Conservation (phyloP, 2,113 vertebrate species). For the Dissostichus mawsoni region DNA sequence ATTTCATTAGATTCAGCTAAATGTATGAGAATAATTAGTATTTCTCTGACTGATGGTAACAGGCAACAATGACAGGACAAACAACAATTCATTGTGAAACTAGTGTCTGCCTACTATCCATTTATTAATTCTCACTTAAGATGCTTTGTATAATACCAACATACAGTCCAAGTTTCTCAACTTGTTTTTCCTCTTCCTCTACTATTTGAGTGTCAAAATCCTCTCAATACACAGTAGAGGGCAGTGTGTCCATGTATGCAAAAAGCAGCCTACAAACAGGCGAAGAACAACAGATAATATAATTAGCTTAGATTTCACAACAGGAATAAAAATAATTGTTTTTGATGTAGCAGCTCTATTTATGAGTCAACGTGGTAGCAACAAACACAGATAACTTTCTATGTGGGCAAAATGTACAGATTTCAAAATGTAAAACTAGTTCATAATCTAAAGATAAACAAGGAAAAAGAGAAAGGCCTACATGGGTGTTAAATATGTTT, state of each 20-base stretch:
- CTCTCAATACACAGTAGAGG: background rate
- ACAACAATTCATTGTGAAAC: background rate
- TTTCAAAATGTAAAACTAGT: background rate
- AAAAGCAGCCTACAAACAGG: background rate
- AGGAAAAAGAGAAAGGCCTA: background rate
- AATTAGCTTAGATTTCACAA: background rate
- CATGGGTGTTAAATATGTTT: constrained; percentile 50
- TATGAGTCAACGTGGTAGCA: background rate
- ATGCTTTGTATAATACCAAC: background rate
- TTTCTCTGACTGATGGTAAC: background rate
- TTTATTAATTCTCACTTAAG: background rate
- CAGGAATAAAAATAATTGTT: background rate
- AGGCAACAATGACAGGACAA: background rate
- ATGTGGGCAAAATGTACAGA: background rate
- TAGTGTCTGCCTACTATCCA: background rate
- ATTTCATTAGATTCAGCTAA: background rate
- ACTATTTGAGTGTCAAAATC: background rate
- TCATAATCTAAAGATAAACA: background rate
- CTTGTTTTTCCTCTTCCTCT: background rate
- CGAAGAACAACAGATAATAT: background rate
- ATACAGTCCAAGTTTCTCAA: background rate
- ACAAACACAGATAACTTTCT: background rate
- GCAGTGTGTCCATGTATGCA: background rate
- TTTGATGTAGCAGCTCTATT: too few species aligned
- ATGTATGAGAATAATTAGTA: background rate